These are phyloP conservation scores for Dermatemys mawii DNA, from an alignment of 2,113 vertebrate species.

Conservation along the genomic window DNA sequence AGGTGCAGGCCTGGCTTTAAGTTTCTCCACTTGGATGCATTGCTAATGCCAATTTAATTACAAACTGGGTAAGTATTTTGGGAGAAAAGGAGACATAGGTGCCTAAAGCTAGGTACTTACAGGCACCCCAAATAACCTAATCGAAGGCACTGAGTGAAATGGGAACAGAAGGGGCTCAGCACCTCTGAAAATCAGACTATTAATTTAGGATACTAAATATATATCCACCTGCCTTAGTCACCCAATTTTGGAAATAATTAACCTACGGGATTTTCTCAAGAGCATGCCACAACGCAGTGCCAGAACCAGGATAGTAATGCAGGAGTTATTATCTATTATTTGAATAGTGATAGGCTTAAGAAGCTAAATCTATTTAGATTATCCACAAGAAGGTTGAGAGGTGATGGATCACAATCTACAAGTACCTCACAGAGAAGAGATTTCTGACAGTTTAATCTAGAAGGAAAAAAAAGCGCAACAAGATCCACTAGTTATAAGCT, in stretches of 20 bases:
- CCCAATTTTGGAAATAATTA: neutral
- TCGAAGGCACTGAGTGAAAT: neutral
- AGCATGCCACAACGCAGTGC: neutral
- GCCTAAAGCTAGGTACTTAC: neutral
- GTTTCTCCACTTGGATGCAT: neutral
- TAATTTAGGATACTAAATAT: neutral
- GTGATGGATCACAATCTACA: no score
- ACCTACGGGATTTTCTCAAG: rapidly evolving
- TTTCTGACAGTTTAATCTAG: neutral
- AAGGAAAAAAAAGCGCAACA: no score
- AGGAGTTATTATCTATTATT: neutral
- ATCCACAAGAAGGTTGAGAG: neutral
- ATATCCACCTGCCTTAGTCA: rapidly evolving
- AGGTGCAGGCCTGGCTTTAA: neutral
- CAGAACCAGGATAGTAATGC: neutral
- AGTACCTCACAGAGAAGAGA: neutral
- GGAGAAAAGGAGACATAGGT: neutral
- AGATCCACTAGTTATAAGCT: neutral
- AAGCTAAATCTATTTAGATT: neutral
- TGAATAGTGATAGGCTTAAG: neutral
- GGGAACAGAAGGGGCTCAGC: neutral
- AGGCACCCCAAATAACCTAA: neutral
- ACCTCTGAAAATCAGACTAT: neutral
- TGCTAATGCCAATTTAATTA: neutral
- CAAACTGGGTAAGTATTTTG: neutral